Percentiles rank a stretch among this genome's conserved stretches.
Evolutionary conservation across 2,888 invertebrate species (phyloP).

Genomic region (Chaitophorus viminalis): DNA sequence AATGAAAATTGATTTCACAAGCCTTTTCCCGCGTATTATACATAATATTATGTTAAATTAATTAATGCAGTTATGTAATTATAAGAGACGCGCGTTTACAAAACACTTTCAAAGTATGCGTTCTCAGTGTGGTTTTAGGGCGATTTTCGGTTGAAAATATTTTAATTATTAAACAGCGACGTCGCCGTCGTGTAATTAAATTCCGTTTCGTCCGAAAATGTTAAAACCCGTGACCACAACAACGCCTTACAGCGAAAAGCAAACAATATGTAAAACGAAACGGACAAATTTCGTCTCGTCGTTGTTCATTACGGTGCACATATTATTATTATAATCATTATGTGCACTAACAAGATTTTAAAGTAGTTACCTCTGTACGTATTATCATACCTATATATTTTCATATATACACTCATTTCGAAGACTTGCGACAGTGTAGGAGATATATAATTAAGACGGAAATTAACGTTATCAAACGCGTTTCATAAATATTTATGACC

Average conservation of each 20-base stretch:
- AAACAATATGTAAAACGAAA: neutral
- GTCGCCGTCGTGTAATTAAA: neutral
- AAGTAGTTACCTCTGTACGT: no score
- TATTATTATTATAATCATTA: neutral
- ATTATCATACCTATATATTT: no score
- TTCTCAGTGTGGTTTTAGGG: neutral
- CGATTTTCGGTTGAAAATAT: neutral
- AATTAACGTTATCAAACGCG: no score
- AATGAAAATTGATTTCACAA: no score
- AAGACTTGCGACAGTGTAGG: no score
- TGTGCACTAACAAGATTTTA: neutral
- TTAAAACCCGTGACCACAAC: slow-evolving; percentile 6
- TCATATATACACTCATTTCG: no score
- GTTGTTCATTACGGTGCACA: slow-evolving; percentile 3
- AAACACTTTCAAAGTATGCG: neutral
- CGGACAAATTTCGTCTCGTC: slow-evolving; percentile 16
- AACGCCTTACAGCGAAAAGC: slow-evolving; percentile 10
- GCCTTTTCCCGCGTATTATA: no score
- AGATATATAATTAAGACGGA: no score
- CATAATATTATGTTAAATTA: no score
- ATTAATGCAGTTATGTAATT: neutral
- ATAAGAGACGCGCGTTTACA: neutral
- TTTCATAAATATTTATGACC: no score
- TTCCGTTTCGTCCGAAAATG: neutral
- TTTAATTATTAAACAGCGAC: slow-evolving; percentile 2